These are phyloP conservation scores for Villa cingulata DNA, from an alignment of 2,888 invertebrate genomes.

Conservation along the genomic window DNA sequence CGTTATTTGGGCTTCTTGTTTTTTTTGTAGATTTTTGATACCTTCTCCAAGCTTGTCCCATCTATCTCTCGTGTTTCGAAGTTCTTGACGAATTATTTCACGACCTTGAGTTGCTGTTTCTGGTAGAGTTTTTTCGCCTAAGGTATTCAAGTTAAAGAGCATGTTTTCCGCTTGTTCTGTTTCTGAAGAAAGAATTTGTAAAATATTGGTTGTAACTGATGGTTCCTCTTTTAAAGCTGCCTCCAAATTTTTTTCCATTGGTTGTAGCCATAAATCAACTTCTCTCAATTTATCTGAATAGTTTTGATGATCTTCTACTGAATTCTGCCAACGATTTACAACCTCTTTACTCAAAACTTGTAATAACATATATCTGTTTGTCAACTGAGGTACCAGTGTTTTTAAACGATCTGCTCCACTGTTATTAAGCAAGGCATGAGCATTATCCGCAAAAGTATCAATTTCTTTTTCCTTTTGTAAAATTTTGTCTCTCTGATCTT, in stretches of 20 bases:
- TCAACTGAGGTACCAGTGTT: constrained; percentile 78
- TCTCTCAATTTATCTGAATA: constrained; percentile 63
- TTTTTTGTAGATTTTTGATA: constrained; percentile 70
- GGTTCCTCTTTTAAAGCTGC: constrained; percentile 50
- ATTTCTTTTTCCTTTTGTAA: constrained; percentile 69
- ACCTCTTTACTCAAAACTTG: constrained; percentile 74
- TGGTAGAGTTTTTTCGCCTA: constrained; percentile 80
- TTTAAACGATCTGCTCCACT: constrained; percentile 77
- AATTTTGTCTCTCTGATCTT: constrained; percentile 61
- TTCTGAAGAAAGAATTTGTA: constrained; percentile 62
- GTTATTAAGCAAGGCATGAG: constrained; percentile 70
- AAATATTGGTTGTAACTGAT: constrained; percentile 51
- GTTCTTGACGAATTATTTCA: constrained; percentile 74
- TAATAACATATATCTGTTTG: constrained; percentile 69
- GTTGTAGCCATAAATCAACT: constrained; percentile 62
- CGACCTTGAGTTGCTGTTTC: constrained; percentile 86
- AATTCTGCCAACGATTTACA: constrained; percentile 66
- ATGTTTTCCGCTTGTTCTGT: constrained; percentile 73
- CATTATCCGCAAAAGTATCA: constrained; percentile 77
- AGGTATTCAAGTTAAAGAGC: constrained; percentile 55
- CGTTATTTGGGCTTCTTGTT: constrained; percentile 66
- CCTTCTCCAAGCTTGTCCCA: constrained; percentile 82
- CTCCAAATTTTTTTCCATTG: constrained; percentile 55
- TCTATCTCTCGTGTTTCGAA: constrained; percentile 64
- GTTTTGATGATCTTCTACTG: constrained; percentile 69